Evolutionary conservation across 2,888 invertebrate genomes (phyloP).

Genomic region (Caenorhabditis zanzibari): DNA sequence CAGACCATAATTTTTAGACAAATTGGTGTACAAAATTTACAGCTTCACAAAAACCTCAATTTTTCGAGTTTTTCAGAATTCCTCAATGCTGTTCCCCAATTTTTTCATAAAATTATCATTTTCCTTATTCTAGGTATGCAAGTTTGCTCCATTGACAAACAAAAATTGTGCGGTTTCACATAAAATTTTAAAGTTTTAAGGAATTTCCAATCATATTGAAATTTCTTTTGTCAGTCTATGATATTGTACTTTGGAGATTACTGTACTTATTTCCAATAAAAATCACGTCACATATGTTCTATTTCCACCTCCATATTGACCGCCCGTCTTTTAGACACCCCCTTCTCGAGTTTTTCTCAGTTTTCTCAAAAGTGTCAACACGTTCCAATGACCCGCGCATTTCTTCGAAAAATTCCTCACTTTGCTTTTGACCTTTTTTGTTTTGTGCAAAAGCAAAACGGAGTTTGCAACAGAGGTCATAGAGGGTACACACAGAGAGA

Average conservation of each 20-base stretch:
- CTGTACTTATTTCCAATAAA: background rate
- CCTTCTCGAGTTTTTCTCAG: background rate
- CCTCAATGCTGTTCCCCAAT: no score
- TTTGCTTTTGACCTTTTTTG: conserved; percentile 12
- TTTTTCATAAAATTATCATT: no score
- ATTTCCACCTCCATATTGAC: background rate
- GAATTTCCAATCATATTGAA: no score
- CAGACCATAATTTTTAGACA: no score
- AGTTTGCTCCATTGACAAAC: no score
- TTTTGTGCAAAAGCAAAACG: conserved; percentile 11
- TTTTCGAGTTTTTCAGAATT: no score
- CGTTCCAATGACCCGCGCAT: conserved; percentile 10
- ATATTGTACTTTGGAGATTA: no score
- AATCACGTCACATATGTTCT: background rate
- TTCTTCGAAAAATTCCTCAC: conserved; percentile 14
- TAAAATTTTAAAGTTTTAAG: no score
- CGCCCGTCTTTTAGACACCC: background rate
- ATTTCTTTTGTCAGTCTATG: no score
- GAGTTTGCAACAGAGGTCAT: conserved; percentile 40
- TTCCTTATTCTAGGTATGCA: background rate
- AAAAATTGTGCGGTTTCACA: no score
- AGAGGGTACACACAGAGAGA: background rate
- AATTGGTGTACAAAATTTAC: no score
- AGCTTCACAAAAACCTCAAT: no score
- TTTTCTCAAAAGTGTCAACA: conserved; percentile 2